Percentiles rank a stretch among this genome's conserved stretches.
phyloP scores from a whole-genome alignment of 2,113 vertebrate species.

The Chroicocephalus ridibundus region DNA sequence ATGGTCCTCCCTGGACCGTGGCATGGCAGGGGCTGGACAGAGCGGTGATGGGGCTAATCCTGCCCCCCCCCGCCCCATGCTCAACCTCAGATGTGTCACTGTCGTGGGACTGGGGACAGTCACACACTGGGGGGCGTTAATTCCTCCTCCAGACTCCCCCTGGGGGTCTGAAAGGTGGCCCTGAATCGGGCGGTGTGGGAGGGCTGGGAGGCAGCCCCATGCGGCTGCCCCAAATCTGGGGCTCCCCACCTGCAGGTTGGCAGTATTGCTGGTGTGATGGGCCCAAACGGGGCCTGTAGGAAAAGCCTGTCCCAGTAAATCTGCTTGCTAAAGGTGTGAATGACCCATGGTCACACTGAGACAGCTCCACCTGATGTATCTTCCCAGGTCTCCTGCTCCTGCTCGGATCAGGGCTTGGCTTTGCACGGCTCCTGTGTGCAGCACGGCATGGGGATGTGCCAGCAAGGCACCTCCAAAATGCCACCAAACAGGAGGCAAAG shows the following conservation, averaged over 20 bases:
- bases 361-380: not conserved
- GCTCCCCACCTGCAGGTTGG: not conserved
- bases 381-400: not conserved
- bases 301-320: not conserved
- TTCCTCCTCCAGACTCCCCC: not conserved
- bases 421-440: not conserved
- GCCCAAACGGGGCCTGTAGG: not conserved
- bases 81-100: not conserved
- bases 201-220: not conserved
- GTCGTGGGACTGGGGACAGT: not conserved
- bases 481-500: not conserved
- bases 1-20: not conserved
- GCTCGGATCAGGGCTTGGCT: not conserved
- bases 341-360: not conserved
- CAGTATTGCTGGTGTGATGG: not conserved
- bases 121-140: not conserved
- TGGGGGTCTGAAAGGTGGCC: not conserved
- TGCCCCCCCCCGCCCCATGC: rapidly evolving
- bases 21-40: not conserved
- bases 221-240: not conserved
- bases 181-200: not conserved
- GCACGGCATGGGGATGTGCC: not conserved
- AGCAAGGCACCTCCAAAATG: not conserved
- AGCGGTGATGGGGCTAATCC: not conserved
- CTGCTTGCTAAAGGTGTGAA: not conserved